A percentile compares a stretch with the other conserved stretches of the same genome.
These are phyloP conservation scores for Chydorus sphaericus DNA, from an alignment of 2,888 invertebrate genomes.

Conservation along the genomic window DNA sequence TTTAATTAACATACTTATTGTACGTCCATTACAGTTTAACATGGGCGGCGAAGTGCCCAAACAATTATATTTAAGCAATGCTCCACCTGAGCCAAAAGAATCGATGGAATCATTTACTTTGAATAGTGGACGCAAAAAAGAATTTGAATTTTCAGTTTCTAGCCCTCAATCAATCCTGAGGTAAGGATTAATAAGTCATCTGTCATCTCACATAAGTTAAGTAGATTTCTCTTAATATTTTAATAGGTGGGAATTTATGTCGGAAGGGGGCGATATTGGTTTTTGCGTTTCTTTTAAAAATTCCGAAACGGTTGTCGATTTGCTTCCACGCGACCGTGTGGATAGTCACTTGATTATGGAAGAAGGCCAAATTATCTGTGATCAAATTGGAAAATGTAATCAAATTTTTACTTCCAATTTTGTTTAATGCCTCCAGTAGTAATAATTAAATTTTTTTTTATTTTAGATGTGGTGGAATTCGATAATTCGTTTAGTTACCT, in stretches of 20 bases:
- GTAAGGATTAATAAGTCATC: conserved; percentile 30
- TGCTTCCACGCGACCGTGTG: not conserved
- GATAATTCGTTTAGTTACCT: conserved; percentile 13
- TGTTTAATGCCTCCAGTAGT: too few species aligned
- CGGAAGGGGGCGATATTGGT: conserved; percentile 74
- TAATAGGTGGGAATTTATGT: conserved; percentile 72
- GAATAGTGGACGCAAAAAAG: not conserved
- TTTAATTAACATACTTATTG: not conserved
- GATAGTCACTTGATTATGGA: conserved; percentile 1
- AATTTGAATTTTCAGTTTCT: conserved; percentile 51
- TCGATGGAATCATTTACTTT: not conserved
- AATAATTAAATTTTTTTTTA: not conserved
- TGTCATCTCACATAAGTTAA: not conserved
- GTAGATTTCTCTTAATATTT: not conserved
- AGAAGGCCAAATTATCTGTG: conserved; percentile 8
- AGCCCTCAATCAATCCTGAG: conserved; percentile 55
- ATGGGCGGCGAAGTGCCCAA: conserved; percentile 11
- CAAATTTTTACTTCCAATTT: too few species aligned
- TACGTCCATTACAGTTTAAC: not conserved
- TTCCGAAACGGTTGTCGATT: not conserved
- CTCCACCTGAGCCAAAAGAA: not conserved
- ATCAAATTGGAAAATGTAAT: conserved; percentile 7
- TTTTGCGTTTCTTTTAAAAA: conserved; percentile 53
- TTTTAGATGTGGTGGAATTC: conserved; percentile 15
- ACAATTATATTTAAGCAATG: not conserved